These are phyloP conservation scores for Axea sp. DNA, from an alignment of 2,888 invertebrate genomes.

Conservation along the genomic window DNA sequence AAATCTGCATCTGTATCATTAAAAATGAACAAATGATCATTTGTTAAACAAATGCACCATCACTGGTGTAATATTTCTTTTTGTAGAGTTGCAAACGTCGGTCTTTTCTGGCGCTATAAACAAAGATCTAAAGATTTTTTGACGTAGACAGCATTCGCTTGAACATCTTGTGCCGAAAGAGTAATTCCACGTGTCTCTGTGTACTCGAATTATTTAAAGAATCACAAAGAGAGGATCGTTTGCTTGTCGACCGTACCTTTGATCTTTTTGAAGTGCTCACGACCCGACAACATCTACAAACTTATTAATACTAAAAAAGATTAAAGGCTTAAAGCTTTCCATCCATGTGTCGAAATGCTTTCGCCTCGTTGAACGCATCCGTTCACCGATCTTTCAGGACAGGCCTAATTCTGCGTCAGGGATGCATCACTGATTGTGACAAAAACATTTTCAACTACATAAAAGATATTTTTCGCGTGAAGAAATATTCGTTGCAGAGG, in stretches of 20 bases:
- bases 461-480: conserved; percentile 26
- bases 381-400: conserved; percentile 40
- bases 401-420: conserved; percentile 22
- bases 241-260: conserved; percentile 54
- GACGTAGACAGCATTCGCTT: conserved; percentile 20
- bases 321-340: conserved; percentile 57
- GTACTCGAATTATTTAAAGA: conserved; percentile 62
- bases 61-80: conserved; percentile 3
- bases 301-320: conserved; percentile 62
- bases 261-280: conserved; percentile 60
- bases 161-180: conserved; percentile 47
- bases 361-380: conserved; percentile 62
- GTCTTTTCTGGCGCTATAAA: conserved; percentile 17
- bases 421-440: conserved; percentile 31
- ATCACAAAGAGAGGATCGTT: conserved; percentile 54
- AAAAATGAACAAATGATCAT: conserved; percentile 22
- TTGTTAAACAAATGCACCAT: conserved; percentile 33
- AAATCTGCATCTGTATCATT: too few relatives aligned
- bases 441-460: conserved; percentile 20
- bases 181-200: conserved; percentile 60
- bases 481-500: conserved; percentile 7
- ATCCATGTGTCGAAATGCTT: conserved; percentile 49
- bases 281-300: conserved; percentile 59
- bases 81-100: conserved; percentile 17
- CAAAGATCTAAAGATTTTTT: conserved; percentile 47